Base-by-base conservation (phyloP, 2,888 invertebrate genomes). In the Stenichneumon culpator region DNA sequence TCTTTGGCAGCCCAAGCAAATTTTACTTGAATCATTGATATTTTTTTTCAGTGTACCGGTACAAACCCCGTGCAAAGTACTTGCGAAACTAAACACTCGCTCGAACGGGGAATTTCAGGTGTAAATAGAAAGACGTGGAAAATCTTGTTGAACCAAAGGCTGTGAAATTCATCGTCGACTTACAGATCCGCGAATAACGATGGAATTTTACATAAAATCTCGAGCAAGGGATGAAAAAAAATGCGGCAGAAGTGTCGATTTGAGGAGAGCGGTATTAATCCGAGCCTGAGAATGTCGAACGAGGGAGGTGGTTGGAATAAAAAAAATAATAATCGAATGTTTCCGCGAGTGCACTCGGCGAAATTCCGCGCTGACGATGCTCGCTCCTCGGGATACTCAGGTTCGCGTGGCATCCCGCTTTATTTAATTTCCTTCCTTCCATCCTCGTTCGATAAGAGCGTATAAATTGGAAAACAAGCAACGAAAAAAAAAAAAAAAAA, bases 371-470 rank as follows among this genome's bases (percentile, higher is more conserved):
- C 19, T 36, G 80, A 28, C 44, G 68, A 47, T 80, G 67, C 74
- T 80, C 73, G 47, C 28, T 72, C 44, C 32, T 32, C 6, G 16
- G 36, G 47, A 25, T 32, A 44, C 7, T 60, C 68, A 54, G 19
- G 14, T 78, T 82, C n/a, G 60, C 50, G 32, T 50, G 32, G 28
- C 47, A 75, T 16, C 22, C 65, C 28, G 73, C 47, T 36, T 84
- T 79, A 75, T 79, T 79, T 75, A 22, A 79, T 74, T 81, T 69
- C 47, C 39, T 47, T 32, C 47, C 47, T 47, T 32, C 47, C 47
- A 65, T 44, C 54, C 39, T 2, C 54, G 22, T 44, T 80, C 67
- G 57, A 73, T 68, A n/a, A 68, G 50, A 65, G 11, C 25, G 52
- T 19, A 54, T 36, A 14, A 11, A 68, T 44, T 28, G 52, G 3